Evolutionary conservation across 2,113 vertebrate genomes (phyloP).

Genomic region (Pipa parva): DNA sequence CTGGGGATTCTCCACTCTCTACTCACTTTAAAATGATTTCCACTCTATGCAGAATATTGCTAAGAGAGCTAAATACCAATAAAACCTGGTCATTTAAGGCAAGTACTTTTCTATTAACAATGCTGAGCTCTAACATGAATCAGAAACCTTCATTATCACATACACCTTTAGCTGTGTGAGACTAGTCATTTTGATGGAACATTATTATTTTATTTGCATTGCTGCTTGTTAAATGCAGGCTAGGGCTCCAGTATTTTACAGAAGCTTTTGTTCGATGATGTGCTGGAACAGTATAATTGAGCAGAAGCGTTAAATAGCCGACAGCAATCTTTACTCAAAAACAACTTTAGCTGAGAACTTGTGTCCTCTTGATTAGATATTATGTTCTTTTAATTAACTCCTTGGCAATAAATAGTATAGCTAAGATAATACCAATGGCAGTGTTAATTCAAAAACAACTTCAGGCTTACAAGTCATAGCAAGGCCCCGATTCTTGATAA

Average conservation of each 20-base stretch:
- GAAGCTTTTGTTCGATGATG: conserved; percentile 12
- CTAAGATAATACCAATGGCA: too few species aligned
- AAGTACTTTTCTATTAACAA: background rate
- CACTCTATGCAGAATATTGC: too few species aligned
- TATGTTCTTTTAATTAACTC: too few species aligned
- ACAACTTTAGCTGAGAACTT: conserved; percentile 14
- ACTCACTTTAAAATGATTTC: too few species aligned
- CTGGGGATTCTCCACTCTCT: too few species aligned
- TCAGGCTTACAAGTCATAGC: too few species aligned
- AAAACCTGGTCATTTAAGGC: too few species aligned
- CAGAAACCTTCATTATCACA: background rate
- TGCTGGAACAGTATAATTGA: conserved; percentile 10
- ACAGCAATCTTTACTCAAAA: conserved; percentile 21
- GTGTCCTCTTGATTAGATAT: too few species aligned
- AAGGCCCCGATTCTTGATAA: too few species aligned
- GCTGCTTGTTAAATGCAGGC: conserved; percentile 1
- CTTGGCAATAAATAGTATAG: too few species aligned
- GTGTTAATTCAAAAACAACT: too few species aligned
- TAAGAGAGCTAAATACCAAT: too few species aligned
- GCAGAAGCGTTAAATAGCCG: conserved; percentile 6
- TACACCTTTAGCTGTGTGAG: background rate
- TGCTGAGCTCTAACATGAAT: background rate
- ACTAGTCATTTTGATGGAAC: conserved; percentile 9
- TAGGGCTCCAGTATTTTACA: conserved; percentile 14
- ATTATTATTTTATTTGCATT: conserved; percentile 31